Evolutionary conservation across 2,113 vertebrate species (phyloP), one percentile per base, ranked within the genome.

Genomic region (Archocentrus centrarchus): DNA sequence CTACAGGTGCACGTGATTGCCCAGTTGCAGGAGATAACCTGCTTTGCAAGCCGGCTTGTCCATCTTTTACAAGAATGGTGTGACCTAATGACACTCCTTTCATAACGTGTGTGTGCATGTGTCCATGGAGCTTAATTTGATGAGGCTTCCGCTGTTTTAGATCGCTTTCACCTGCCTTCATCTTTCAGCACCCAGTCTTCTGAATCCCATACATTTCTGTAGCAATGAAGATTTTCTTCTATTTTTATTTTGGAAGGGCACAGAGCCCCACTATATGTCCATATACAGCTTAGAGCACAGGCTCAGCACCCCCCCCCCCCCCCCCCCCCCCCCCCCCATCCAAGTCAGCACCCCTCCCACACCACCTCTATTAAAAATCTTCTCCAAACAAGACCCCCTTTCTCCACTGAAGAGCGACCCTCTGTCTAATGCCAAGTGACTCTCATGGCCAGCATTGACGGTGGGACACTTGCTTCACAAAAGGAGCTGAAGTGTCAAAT

Each of bases 341-440:
- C 8, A 7, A 47, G 5, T 17, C 94, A 86, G 47, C 47, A 58
- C 76, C 73, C 7, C 92, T 93, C 93, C 92, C 91, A 90, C 88
- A 94, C 92, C 93, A 94, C 93, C 96, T 92, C 95, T 93, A 97
- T 96, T 97, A 97, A 97, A 93, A 96, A 96, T 95, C 82, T 95
- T 97, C 95, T 96, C 94, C 90, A 96, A 97, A 99, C 97, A 98
- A 98, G 96, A 96, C 96, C 91, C 96, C 96, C 96, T 97, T 98
- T 98, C 97, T 98, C 96, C 95, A 92, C 96, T 97, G 96, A 97
- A 98, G 97, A 98, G 98, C 97, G 97, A 97, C 97, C 96, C 96
- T 97, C 96, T 98, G 97, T 97, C 97, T 95, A 94, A 94, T 93
- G 96, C 97, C 97, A 96, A 97, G 96, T 96, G 95, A 97, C 97